Conservation (phyloP, 1,140 invertebrate genomes). For the Calosoma granatense region DNA sequence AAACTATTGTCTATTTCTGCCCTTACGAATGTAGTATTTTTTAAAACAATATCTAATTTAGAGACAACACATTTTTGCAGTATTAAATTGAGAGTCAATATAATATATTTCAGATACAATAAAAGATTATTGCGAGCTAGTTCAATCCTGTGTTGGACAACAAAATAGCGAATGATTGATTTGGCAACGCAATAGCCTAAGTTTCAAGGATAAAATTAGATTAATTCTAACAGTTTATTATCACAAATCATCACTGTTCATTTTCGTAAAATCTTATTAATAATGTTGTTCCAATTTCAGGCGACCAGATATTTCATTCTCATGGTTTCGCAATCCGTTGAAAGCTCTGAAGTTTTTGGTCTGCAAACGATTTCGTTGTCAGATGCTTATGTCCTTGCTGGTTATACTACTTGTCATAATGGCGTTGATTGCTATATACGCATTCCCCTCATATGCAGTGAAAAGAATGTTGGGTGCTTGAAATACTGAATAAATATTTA, state of each 20-base stretch:
- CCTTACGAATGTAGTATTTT: no score
- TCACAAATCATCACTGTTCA: background rate
- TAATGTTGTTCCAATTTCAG: slow-evolving; percentile 34
- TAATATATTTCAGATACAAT: no score
- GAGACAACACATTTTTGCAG: no score
- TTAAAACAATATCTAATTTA: no score
- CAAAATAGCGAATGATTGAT: no score
- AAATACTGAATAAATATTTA: slow-evolving; percentile 11
- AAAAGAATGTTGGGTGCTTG: slow-evolving; percentile 39
- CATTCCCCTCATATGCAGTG: slow-evolving; percentile 41
- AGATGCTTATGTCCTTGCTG: slow-evolving; percentile 33
- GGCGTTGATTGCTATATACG: slow-evolving; percentile 36
- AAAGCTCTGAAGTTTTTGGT: slow-evolving; percentile 43
- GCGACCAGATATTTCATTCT: slow-evolving; percentile 49
- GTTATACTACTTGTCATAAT: slow-evolving; percentile 33
- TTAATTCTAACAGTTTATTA: background rate
- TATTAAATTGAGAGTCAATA: no score
- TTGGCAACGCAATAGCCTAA: no score
- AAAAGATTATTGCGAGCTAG: no score
- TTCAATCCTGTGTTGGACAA: no score
- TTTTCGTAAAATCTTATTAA: background rate
- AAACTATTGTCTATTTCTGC: no score
- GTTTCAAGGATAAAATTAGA: no score
- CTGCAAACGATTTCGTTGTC: slow-evolving; percentile 41
- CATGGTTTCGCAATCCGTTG: slow-evolving; percentile 48